Evolutionary conservation across 2,113 vertebrate genomes (phyloP), one percentile per base, ranked within the genome.

Genomic region (Vireo altiloquus): DNA sequence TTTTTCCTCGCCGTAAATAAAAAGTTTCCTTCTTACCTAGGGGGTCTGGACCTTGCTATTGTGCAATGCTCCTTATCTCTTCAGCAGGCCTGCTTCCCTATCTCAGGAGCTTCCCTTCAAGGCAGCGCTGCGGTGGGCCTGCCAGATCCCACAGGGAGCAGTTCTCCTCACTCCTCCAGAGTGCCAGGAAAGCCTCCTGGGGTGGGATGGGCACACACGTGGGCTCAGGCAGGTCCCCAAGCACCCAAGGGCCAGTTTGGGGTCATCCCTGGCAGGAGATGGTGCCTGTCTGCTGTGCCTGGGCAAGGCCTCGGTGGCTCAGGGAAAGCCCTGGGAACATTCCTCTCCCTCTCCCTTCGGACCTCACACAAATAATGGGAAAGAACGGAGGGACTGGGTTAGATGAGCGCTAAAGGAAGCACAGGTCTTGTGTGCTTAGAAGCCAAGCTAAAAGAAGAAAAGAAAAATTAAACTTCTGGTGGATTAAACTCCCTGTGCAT

Each of bases 181-280:
- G 59, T 0, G 1, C 23, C 61, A 50, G 54, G 6, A 35, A 24
- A 4, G 0, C 9, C 22, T 33, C 39, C 4, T 10, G 33, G 9
- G 20, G 9, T 25, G 53, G 22, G 11, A 30, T 0, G 13, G 47
- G n/a, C 33, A 40, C 44, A 6, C 15, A 6, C 0, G 0, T 2
- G 42, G 11, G n/a, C 66, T 33, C 66, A 59, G 42, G 22, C 12
- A 70, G 46, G 4, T 30, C 57, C n/a, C 3, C 0, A 3, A 61
- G 27, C 54, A 61, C 14, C 52, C 8, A 37, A 6, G 57, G 60
- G 35, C 37, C 50, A 33, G 11, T 24, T 3, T 31, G 25, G n/a
- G 27, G 22, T 30, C 46, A 30, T 18, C 18, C 24, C 35, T 30
- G 28, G 57, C 61, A 87, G 72, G 27, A 71, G 63, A 9, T 11